Evolutionary conservation across 2,888 invertebrate species (phyloP).

Genomic region (Cepaea hortensis): DNA sequence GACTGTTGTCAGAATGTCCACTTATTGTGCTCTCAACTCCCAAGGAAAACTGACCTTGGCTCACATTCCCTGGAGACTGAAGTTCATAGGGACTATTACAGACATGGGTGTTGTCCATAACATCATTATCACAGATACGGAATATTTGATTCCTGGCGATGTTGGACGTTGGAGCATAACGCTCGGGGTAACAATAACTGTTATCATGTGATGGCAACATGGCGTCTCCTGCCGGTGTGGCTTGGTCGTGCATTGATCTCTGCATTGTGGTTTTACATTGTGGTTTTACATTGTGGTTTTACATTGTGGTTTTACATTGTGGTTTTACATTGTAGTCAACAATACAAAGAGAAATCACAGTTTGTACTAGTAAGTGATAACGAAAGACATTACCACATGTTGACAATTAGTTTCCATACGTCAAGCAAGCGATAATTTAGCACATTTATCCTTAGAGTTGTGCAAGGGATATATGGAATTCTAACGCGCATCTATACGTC

Average conservation of each 20-base stretch:
- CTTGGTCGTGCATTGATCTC: not conserved
- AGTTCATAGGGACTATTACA: constrained; percentile 40
- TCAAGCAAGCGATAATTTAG: too few relatives aligned
- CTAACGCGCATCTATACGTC: too few relatives aligned
- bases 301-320: too few relatives aligned
- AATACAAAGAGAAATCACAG: not conserved
- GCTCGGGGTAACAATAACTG: not conserved
- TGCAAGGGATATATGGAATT: too few relatives aligned
- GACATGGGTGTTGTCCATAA: not conserved
- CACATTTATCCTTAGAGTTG: too few relatives aligned
- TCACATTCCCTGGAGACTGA: constrained; percentile 61
- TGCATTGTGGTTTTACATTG: not conserved
- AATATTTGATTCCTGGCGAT: constrained; percentile 10
- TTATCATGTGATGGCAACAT: constrained; percentile 20
- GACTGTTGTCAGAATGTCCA: constrained; percentile 65
- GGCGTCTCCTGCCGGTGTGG: not conserved
- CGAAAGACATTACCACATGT: not conserved
- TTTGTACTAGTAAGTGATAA: not conserved
- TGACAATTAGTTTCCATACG: not conserved
- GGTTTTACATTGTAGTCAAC: not conserved
- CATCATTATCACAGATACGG: not conserved
- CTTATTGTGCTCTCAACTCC: constrained; percentile 64
- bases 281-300: too few relatives aligned
- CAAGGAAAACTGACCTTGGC: constrained; percentile 61
- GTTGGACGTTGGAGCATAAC: constrained; percentile 6